Conservation (phyloP, 1,140 invertebrate species). For the Brachionus asplanchnoidis region DNA sequence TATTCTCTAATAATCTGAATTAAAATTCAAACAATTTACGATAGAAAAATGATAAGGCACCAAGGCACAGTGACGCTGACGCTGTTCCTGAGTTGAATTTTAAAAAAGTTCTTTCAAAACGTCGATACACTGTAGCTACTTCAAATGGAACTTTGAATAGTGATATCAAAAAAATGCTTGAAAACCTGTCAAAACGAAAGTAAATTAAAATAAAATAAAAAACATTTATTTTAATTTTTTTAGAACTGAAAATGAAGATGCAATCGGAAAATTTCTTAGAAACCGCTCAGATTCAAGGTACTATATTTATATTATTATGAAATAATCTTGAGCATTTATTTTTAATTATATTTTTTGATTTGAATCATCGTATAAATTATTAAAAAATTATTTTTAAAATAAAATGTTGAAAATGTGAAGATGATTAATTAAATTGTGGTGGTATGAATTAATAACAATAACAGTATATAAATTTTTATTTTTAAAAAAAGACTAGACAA, state of each 20-base stretch:
- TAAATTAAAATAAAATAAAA: background rate
- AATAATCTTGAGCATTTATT: background rate
- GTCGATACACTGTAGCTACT: background rate
- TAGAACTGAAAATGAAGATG: background rate
- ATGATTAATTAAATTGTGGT: no score
- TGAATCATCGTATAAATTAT: no score
- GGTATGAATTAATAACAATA: no score
- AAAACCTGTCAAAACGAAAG: background rate
- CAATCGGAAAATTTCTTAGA: background rate
- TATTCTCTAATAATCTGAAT: background rate
- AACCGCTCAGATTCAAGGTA: background rate
- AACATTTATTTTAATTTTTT: background rate
- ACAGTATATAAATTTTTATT: no score
- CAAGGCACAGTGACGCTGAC: background rate
- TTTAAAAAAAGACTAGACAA: no score
- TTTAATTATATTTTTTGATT: no score
- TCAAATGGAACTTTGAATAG: background rate
- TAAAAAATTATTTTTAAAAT: no score
- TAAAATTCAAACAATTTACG: background rate
- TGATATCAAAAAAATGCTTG: background rate
- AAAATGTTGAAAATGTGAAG: no score
- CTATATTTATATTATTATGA: background rate
- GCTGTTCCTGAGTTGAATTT: background rate
- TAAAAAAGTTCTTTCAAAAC: background rate
- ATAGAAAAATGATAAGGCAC: background rate